Percentiles rank a stretch among this genome's conserved stretches.
Evolutionary conservation across 2,113 vertebrate species (phyloP).

Genomic region (Xenus cinereus): DNA sequence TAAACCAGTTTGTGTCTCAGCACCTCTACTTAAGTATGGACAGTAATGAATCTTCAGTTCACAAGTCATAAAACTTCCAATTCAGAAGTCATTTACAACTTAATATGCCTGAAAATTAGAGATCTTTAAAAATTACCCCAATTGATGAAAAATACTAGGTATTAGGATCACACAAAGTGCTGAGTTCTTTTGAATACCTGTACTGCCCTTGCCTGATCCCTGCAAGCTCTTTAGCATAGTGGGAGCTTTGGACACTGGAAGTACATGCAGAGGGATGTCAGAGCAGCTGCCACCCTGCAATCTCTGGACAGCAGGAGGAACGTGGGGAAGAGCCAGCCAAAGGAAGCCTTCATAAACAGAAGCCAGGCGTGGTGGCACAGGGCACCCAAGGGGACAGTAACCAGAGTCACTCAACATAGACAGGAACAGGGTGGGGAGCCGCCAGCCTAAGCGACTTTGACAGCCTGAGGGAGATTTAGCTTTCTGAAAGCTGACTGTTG

Average conservation of each 20-base stretch:
- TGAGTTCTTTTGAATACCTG: background rate
- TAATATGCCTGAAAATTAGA: background rate
- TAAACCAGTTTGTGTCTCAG: background rate
- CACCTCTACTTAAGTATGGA: background rate
- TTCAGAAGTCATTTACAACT: background rate
- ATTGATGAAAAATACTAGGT: background rate
- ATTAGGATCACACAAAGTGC: background rate
- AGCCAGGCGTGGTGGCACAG: background rate
- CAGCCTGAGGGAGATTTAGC: background rate
- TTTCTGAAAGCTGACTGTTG: background rate
- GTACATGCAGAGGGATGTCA: background rate
- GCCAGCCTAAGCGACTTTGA: background rate
- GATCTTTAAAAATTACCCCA: background rate
- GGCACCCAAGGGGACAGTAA: background rate
- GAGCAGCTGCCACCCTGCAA: background rate
- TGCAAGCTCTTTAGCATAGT: background rate
- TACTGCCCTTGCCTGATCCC: background rate
- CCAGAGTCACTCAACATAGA: background rate
- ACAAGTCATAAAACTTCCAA: background rate
- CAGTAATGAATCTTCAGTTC: background rate
- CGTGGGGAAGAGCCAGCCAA: rapidly evolving
- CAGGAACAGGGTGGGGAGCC: background rate
- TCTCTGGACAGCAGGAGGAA: background rate
- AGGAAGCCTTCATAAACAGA: background rate
- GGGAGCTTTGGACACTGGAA: background rate